These are phyloP conservation scores for Centropus bengalensis DNA, from an alignment of 2,113 vertebrate genomes.

Conservation along the genomic window DNA sequence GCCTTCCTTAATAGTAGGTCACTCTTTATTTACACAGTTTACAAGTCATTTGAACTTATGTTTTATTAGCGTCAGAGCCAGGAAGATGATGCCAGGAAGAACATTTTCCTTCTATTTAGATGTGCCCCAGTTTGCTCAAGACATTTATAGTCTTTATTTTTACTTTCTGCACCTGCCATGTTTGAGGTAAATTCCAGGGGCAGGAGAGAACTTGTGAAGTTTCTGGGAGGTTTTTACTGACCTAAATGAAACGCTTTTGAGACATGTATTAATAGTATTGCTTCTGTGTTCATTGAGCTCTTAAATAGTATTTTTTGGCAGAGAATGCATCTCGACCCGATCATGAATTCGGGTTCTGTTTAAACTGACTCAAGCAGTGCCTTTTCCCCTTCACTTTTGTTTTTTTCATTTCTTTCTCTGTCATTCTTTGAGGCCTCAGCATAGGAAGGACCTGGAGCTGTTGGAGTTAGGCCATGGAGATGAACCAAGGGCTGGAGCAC, in stretches of 20 bases:
- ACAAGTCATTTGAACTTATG: not conserved
- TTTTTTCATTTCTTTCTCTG: not conserved
- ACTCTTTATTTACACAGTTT: constrained; percentile 47
- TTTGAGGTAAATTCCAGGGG: not conserved
- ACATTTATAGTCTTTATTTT: not conserved
- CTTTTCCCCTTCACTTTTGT: not conserved
- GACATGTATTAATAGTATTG: not conserved
- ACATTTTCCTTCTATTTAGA: not conserved
- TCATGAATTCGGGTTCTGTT: not conserved
- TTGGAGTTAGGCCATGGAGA: too few species aligned
- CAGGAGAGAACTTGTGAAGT: not conserved
- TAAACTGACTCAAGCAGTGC: not conserved
- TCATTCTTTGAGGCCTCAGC: too few species aligned
- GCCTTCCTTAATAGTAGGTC: constrained; percentile 3
- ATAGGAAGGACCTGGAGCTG: too few species aligned
- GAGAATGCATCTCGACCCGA: not conserved
- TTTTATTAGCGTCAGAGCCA: not conserved
- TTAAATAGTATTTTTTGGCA: not conserved
- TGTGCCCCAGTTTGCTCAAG: not conserved
- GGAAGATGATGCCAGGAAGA: not conserved
- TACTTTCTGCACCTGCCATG: rapidly evolving
- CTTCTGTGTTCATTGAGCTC: not conserved
- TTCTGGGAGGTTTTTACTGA: not conserved
- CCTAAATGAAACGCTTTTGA: not conserved
- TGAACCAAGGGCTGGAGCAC: too few species aligned